Evolutionary conservation across 2,888 invertebrate genomes (phyloP), one percentile per base, ranked within the genome.

Genomic region (Hypsopygia costalis): DNA sequence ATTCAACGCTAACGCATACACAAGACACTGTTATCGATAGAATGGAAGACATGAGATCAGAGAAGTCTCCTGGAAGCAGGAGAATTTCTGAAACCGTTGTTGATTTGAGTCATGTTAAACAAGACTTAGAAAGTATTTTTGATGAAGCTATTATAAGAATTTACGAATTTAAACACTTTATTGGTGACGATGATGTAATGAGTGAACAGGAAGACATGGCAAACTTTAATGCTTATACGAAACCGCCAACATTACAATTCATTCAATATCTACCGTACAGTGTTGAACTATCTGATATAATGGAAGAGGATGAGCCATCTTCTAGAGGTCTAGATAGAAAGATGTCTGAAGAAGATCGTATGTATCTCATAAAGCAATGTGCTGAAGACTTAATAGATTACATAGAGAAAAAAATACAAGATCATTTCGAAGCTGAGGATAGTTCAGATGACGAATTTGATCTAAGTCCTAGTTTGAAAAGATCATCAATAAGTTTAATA

Each of bases 1-100:
- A 88, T 51, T 85, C 86, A 0, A 88, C 88, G 0, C 47, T 88
- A 11, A 87, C 86, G 0, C 83, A 85, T 10, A 88, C 88, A 0
- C 81, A 78, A 60, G 88, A 88, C 8, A 88, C 88, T 0, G 85
- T 88, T 0, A 78, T 88, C 48, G 85, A 87, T n/a, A 69, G 62
- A 55, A 58, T 58, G 4, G 77, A 75, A 9, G 74, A 71, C 16
- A 42, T 55, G 8, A 47, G 48, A 40, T 66, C 67, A 0, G 74
- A 69, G 6, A 69, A 53, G 43, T 65, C 72, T 1, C 58, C 62
- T n/a, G 52, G 52, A 5, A 71, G 69, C 6, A 55, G 87, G 51
- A 56, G 87, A 0, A 80, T 88, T 28, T 88, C 88, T 0, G 88
- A 88, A 61, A 82, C 86, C 0, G 73, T 81, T 0, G 64, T 88